Evolutionary conservation across 2,888 invertebrate genomes (phyloP).

Genomic region (Aromia moschata): DNA sequence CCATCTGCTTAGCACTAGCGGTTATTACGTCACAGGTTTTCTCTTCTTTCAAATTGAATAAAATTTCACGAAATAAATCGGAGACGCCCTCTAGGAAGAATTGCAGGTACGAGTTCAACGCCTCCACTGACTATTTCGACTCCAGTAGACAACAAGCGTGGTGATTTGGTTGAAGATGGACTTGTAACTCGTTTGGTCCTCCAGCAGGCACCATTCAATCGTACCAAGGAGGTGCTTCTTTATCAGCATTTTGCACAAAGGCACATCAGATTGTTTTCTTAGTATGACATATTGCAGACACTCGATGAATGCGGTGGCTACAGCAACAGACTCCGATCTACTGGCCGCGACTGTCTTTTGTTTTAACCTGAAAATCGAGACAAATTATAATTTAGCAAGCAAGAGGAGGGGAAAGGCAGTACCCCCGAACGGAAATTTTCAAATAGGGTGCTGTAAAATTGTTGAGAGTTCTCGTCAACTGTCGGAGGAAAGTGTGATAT

Average conservation of each 20-base stretch:
- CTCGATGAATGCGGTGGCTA: conserved; percentile 76
- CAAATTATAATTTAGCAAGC: neutral
- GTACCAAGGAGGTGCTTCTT: conserved; percentile 62
- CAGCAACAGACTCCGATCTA: conserved; percentile 73
- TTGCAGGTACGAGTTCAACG: conserved; percentile 56
- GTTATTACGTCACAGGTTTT: conserved; percentile 41
- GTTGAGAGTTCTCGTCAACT: conserved; percentile 59
- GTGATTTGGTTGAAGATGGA: conserved; percentile 65
- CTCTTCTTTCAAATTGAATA: conserved; percentile 47
- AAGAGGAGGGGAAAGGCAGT: conserved; percentile 43
- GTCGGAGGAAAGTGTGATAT: conserved; percentile 74
- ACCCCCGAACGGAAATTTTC: conserved; percentile 74
- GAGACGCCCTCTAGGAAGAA: conserved; percentile 61
- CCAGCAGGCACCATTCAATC: conserved; percentile 64
- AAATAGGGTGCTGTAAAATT: conserved; percentile 75
- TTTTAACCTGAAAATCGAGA: conserved; percentile 66
- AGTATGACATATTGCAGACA: conserved; percentile 74
- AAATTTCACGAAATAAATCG: conserved; percentile 52
- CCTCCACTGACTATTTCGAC: conserved; percentile 60
- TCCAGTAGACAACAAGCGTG: conserved; percentile 68
- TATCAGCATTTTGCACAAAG: conserved; percentile 62
- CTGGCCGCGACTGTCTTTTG: conserved; percentile 69
- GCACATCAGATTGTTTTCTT: conserved; percentile 62
- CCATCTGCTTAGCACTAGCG: conserved; percentile 60
- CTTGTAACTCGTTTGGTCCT: conserved; percentile 60